Base-by-base conservation (phyloP, 2,113 vertebrate species). In the Lethenteron camtschaticum region DNA sequence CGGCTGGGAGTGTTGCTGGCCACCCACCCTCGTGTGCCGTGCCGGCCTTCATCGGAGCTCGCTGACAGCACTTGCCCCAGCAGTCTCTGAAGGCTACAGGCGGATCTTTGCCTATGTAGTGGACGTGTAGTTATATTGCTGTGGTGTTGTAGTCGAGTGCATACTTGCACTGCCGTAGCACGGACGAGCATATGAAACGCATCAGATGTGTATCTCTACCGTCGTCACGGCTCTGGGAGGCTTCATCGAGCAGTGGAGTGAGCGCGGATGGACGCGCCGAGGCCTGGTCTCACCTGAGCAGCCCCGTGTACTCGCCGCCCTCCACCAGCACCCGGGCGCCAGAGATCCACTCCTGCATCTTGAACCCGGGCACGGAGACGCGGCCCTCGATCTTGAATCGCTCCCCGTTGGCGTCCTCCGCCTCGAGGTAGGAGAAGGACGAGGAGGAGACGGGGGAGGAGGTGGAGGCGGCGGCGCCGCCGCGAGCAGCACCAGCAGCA, bases 361-460 rank as follows among this genome's bases (percentile, higher is more conserved):
- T 88, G 18, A 90, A 75, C 4, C 89, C 89, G 0, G 88, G 84
- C 18, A 95, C 91, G 24, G 91, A 82, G 1, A 85, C 90, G 68
- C 91, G 82, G 55, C 91, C 91, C 75, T 96, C 91, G 69, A 96
- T 91, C 79, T 82, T 90, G 72, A 95, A 95, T 58, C 84, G 82
- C 74, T 92, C 91, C 41, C 85, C 85, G 2, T 76, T 41, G 41
- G 56, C 66, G 63, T 59, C 58, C 13, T 41, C 24, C 68, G 72
- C 14, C 56, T 69, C 2, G 41, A 41, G 41, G 41, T 41, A 41
- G 3, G 41, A 41, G 41, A 41, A 41, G 41, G 41, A 41, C 6
- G 41, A 41, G 6, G 41, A 41, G 6, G 41, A 41, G 41, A 6
- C 41, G 41, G 41, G 6, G 41, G 41, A 41, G 41, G 41, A 41